These are phyloP conservation scores for Alsophila aescularia DNA, from an alignment of 2,888 invertebrate species.

Conservation along the genomic window DNA sequence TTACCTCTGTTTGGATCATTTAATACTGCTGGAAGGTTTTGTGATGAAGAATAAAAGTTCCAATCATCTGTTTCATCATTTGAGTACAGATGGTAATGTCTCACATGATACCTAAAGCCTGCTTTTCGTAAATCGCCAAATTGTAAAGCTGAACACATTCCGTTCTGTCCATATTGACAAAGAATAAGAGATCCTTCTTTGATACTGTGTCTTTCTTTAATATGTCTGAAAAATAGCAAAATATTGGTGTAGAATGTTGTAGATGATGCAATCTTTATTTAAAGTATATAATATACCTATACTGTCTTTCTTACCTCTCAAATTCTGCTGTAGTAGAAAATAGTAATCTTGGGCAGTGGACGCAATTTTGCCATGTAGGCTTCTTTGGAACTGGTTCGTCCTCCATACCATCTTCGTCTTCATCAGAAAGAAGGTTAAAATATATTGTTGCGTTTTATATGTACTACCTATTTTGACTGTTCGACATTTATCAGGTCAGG, in stretches of 20 bases:
- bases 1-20: conserved; percentile 97
- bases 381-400: conserved; percentile 65
- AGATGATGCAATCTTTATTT: conserved; percentile 5
- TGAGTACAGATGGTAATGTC: conserved; percentile 85
- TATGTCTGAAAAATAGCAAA: conserved; percentile 85
- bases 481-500: conserved; percentile 4
- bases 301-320: conserved; percentile 77
- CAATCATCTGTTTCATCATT: conserved; percentile 84
- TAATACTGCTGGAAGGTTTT: conserved; percentile 97
- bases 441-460: conserved; percentile 10
- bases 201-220: conserved; percentile 91
- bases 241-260: background rate
- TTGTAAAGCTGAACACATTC: conserved; percentile 93
- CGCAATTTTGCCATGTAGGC: conserved; percentile 86
- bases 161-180: conserved; percentile 94
- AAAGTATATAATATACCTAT: background rate
- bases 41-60: conserved; percentile 95
- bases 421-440: conserved; percentile 21
- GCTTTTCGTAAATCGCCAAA: conserved; percentile 94
- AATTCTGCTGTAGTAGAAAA: conserved; percentile 85
- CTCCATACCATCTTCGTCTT: conserved; percentile 79
- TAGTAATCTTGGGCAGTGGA: conserved; percentile 85
- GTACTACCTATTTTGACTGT: background rate
- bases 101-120: conserved; percentile 94
- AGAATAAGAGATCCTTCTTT: conserved; percentile 94